Evolutionary conservation across 2,113 vertebrate genomes (phyloP), one percentile per base, ranked within the genome.

Genomic region (Asarcornis scutulata): DNA sequence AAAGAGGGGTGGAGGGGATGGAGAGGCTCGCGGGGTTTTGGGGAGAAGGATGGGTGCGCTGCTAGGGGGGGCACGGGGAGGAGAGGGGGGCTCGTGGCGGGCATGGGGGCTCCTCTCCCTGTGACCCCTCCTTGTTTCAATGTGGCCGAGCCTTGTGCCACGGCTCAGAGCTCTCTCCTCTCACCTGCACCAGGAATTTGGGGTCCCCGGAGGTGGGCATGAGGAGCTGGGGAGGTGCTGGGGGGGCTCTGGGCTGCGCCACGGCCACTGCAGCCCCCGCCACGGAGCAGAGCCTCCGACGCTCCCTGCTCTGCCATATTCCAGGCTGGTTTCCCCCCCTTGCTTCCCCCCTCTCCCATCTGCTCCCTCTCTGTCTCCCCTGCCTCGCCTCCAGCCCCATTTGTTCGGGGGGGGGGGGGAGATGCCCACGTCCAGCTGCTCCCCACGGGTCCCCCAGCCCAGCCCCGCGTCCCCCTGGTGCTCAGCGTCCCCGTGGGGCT

Each of bases 221-320:
- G 23, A 22, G 36, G 38, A 77, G 9, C 20, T 72, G n/a, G 7
- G 1, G 26, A 72, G 25, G 48, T 69, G 20, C 27, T 55, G 60
- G 60, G 3, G 6, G 9, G 17, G n/a, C 53, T 69, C 38, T 15
- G 60, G 44, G 44, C 52, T 82, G 13, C 12, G 7, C 63, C 46
- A 25, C 2, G 1, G 34, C 56, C 38, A 32, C 64, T 87, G 73
- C 60, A 71, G n/a, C 21, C 55, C 59, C 32, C 2, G 0, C 2
- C 2, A 1, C 23, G 32, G 31, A 85, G 50, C 6, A 1, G 12
- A 82, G 55, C 46, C 11, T 1, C 29, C 1, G 0, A 14, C 4
- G 1, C 17, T 71, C 63, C 58, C 1, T 0, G 17, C 32, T n/a
- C 56, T 69, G 64, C 71, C 42, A 77, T 56, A 50, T 85, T 53